These are phyloP conservation scores for Xestoiulus laeticollis DNA, from an alignment of 2,888 invertebrate genomes.

Conservation along the genomic window DNA sequence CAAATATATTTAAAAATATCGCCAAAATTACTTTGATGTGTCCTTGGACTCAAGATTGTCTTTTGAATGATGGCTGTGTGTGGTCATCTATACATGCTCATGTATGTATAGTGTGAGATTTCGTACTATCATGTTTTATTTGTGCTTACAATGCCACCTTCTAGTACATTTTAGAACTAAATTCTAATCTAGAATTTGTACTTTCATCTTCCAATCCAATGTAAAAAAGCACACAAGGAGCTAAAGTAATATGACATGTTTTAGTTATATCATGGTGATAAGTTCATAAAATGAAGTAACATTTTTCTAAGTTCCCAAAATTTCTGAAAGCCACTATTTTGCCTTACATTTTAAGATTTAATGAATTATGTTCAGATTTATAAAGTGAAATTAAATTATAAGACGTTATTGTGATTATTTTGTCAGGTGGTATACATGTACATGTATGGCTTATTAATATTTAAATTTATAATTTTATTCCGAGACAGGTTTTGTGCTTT, in stretches of 20 bases:
- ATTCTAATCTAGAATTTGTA: background rate
- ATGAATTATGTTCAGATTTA: too few relatives aligned
- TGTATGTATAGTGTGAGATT: background rate
- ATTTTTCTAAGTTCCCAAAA: too few relatives aligned
- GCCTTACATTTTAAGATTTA: too few relatives aligned
- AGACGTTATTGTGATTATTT: too few relatives aligned
- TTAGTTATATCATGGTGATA: too few relatives aligned
- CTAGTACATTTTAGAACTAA: background rate
- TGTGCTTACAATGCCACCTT: background rate
- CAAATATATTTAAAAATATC: background rate
- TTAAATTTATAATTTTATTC: background rate
- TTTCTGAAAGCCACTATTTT: too few relatives aligned
- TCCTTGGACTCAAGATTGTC: background rate
- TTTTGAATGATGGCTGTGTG: background rate
- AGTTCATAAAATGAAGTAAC: too few relatives aligned
- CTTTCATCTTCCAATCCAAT: too few relatives aligned
- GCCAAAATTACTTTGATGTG: background rate
- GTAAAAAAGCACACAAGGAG: too few relatives aligned
- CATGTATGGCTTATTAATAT: background rate
- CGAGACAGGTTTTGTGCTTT: background rate
- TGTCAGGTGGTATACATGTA: background rate
- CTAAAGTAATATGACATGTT: too few relatives aligned
- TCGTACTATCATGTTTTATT: background rate
- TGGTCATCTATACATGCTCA: background rate
- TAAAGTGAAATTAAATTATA: too few relatives aligned